Evolutionary conservation across 1,140 invertebrate genomes (phyloP).

Genomic region (Cyrtorhinus lividipennis): DNA sequence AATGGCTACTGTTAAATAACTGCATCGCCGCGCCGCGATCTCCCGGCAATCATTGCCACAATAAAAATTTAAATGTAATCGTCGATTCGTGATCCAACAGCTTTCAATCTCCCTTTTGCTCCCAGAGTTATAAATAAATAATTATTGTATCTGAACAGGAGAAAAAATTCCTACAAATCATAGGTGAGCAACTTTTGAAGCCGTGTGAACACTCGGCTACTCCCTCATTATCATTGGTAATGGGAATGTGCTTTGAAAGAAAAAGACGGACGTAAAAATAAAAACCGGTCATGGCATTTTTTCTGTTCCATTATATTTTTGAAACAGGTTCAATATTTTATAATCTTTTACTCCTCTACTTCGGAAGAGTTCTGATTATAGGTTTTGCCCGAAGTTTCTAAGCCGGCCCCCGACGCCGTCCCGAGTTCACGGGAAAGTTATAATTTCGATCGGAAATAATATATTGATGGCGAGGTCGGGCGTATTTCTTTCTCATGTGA

Average conservation of each 20-base stretch:
- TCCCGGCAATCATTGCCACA: background rate
- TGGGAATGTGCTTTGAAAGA: background rate
- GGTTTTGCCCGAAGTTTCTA: constrained; percentile 1
- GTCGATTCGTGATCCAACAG: constrained; percentile 2
- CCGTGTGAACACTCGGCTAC: background rate
- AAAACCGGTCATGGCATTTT: background rate
- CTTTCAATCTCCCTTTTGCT: background rate
- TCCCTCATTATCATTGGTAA: constrained; percentile 3
- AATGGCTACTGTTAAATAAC: constrained; percentile 11
- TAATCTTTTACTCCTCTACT: background rate
- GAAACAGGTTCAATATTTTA: constrained; percentile 2
- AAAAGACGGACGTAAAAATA: background rate
- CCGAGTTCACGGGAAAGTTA: background rate
- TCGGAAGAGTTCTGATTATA: constrained; percentile 3
- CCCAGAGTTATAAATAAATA: background rate
- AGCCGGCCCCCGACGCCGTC: background rate
- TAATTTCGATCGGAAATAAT: constrained; percentile 8
- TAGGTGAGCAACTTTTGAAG: background rate
- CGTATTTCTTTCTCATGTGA: too few relatives aligned
- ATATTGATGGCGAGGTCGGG: background rate
- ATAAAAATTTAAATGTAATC: constrained; percentile 18
- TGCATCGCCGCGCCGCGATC: background rate
- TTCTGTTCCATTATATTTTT: constrained; percentile 5
- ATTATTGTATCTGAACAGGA: background rate
- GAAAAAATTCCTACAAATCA: constrained; percentile 6